Conservation (phyloP, 2,888 invertebrate species). For the Erynnis tages region DNA sequence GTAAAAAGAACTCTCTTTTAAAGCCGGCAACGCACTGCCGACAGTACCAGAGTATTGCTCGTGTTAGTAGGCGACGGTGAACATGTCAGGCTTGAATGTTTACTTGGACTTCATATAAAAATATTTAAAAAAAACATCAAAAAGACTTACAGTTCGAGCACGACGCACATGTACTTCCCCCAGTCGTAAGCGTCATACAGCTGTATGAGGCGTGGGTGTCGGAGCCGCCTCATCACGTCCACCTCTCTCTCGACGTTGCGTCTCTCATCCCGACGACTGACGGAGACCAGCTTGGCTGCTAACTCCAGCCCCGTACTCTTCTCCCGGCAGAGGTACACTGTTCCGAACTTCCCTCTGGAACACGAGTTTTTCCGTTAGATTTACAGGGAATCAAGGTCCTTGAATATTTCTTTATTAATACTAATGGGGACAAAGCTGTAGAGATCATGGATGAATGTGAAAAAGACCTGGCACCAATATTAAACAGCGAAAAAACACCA, state of each 20-base stretch:
- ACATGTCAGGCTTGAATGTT: too few relatives aligned
- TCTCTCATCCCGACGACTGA: slow-evolving; percentile 91
- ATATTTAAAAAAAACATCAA: neutral
- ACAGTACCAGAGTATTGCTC: too few relatives aligned
- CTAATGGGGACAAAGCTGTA: too few relatives aligned
- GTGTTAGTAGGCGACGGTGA: too few relatives aligned
- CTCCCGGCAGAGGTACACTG: slow-evolving; percentile 95
- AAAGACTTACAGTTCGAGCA: slow-evolving; percentile 96
- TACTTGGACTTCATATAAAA: too few relatives aligned
- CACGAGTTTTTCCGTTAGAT: neutral
- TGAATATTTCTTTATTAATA: too few relatives aligned
- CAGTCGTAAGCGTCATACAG: slow-evolving; percentile 98
- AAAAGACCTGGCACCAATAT: too few relatives aligned
- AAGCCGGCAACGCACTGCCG: too few relatives aligned
- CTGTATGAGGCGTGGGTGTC: slow-evolving; percentile 97
- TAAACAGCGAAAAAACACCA: too few relatives aligned
- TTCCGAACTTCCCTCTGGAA: slow-evolving; percentile 97
- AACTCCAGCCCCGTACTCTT: slow-evolving; percentile 89
- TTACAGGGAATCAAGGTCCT: too few relatives aligned
- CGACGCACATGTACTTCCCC: slow-evolving; percentile 96
- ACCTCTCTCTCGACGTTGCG: slow-evolving; percentile 97
- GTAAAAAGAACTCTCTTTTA: too few relatives aligned
- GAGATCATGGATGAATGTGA: too few relatives aligned
- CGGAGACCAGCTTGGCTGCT: slow-evolving; percentile 96
- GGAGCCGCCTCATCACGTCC: slow-evolving; percentile 96